These are phyloP conservation scores for Danio kyathit DNA, from an alignment of 2,797 vertebrate genomes.

Conservation along the genomic window DNA sequence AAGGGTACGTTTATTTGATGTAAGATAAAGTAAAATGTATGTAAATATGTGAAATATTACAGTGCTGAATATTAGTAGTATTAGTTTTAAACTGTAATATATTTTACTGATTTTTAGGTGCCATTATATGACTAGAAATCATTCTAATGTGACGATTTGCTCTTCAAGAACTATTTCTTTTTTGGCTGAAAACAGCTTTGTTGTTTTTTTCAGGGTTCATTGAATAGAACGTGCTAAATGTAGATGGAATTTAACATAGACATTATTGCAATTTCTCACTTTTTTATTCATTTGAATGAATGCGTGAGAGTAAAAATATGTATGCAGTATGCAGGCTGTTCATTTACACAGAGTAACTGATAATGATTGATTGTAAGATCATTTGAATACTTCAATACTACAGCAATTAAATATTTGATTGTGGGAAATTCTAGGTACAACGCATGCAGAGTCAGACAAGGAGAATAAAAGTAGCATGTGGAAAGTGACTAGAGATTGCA, in stretches of 20 bases:
- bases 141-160: background rate
- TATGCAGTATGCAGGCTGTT: background rate
- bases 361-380: slow-evolving; percentile 5
- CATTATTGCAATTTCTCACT: background rate
- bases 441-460: background rate
- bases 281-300: background rate
- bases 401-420: slow-evolving; percentile 41
- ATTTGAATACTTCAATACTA: slow-evolving; percentile 50
- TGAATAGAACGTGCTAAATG: background rate
- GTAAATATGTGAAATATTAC: no score
- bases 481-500: background rate
- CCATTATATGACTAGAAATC: background rate
- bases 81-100: no score
- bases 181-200: background rate
- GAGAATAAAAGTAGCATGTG: background rate
- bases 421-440: background rate
- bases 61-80: no score
- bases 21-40: no score
- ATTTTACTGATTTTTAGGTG: no score
- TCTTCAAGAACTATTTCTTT: background rate
- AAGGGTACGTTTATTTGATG: no score
- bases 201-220: background rate
- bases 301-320: background rate
- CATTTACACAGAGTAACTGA: slow-evolving; percentile 35
- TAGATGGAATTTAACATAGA: background rate